Percentiles rank a stretch among this genome's conserved stretches.
phyloP scores from a whole-genome alignment of 2,113 vertebrate species.

The Gallinago paraguaiae region DNA sequence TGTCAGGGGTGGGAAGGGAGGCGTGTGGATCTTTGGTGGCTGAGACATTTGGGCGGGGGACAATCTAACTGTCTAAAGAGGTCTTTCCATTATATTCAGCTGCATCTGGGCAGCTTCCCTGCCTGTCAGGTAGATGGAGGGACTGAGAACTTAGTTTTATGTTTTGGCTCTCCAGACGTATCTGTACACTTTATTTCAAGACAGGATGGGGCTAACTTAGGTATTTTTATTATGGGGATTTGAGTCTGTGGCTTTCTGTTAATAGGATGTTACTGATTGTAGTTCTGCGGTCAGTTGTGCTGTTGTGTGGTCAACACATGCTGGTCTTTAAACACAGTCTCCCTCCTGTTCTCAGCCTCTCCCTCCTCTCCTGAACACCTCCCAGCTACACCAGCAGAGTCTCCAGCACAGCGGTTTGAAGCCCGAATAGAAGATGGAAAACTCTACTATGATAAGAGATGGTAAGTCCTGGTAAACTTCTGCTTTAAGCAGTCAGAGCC shows the following conservation, averaged over 20 bases:
- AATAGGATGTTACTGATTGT: not conserved
- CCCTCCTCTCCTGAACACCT: constrained; percentile 93
- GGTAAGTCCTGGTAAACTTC: constrained; percentile 71
- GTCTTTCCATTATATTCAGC: not conserved
- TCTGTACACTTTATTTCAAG: not conserved
- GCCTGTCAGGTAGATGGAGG: not conserved
- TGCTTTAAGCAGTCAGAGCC: not conserved
- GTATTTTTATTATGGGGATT: not conserved
- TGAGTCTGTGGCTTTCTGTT: not conserved
- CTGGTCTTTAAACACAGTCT: not conserved
- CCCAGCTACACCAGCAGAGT: constrained; percentile 88
- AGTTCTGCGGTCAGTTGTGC: not conserved
- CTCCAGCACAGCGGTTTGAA: constrained; percentile 90
- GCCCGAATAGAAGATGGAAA: constrained; percentile 97
- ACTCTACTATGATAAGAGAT: constrained; percentile 98
- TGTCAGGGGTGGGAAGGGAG: not conserved
- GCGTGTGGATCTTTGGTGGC: not conserved
- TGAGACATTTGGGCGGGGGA: not conserved
- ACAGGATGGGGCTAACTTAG: not conserved
- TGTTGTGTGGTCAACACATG: not conserved
- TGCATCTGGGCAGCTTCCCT: not conserved
- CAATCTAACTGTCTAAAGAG: not conserved
- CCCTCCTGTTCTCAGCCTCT: constrained; percentile 78
- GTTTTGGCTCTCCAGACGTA: not conserved
- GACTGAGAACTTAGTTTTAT: not conserved